Evolutionary conservation across 2,797 vertebrate genomes (phyloP).

Genomic region (Sus cebifrons): DNA sequence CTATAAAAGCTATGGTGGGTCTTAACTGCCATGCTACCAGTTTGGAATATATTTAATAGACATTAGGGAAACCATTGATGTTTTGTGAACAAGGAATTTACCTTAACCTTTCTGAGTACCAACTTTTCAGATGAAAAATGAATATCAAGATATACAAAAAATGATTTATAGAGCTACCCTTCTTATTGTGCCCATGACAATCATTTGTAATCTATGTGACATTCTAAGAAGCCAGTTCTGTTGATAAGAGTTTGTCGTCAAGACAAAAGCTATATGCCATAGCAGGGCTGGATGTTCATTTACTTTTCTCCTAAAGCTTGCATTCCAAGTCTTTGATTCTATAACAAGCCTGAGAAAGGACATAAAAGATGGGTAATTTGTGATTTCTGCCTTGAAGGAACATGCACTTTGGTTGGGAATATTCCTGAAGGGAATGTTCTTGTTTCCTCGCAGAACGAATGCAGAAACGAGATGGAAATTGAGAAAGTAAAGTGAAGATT

Average conservation of each 20-base stretch:
- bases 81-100: background rate
- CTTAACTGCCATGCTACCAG: background rate
- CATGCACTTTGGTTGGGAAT: background rate
- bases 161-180: background rate
- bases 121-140: constrained; percentile 24
- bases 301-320: background rate
- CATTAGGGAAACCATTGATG: background rate
- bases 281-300: no score
- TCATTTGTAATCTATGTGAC: background rate
- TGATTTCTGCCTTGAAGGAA: background rate
- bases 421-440: no score
- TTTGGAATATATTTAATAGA: background rate
- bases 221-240: background rate
- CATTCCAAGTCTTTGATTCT: background rate
- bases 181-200: background rate
- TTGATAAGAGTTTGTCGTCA: background rate
- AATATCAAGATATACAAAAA: background rate
- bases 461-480: no score
- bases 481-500: no score
- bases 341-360: background rate
- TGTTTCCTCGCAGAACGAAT: no score
- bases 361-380: background rate
- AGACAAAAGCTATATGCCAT: background rate
- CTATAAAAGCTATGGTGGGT: background rate
- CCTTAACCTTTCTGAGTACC: background rate